Conservation (phyloP, 2,888 invertebrate genomes). For the Melanostoma scalare region DNA sequence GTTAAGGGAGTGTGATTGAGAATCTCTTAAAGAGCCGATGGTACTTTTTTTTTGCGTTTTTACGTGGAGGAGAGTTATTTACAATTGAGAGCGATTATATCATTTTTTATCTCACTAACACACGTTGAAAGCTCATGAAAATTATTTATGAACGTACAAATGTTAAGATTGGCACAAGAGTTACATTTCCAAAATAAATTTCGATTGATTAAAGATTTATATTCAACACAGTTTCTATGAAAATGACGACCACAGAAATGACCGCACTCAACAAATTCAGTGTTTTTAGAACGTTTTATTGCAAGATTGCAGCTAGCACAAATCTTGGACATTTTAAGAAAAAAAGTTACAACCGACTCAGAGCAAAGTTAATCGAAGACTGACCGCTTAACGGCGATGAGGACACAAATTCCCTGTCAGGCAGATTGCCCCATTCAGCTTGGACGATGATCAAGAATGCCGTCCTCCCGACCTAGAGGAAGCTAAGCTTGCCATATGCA, state of each 20-base stretch:
- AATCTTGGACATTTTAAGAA: slow-evolving; percentile 24
- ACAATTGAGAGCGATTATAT: too few relatives aligned
- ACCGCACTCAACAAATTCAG: slow-evolving; percentile 19
- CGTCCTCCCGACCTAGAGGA: too few relatives aligned
- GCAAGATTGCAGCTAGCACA: slow-evolving; percentile 21
- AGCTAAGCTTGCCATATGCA: too few relatives aligned
- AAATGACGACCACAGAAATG: slow-evolving; percentile 20
- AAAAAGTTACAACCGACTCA: neutral
- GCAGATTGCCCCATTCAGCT: too few relatives aligned
- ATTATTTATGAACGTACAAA: neutral
- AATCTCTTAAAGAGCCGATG: too few relatives aligned
- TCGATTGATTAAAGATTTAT: slow-evolving; percentile 6
- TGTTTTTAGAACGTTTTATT: slow-evolving; percentile 20
- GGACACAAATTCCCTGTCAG: too few relatives aligned
- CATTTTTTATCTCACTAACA: too few relatives aligned
- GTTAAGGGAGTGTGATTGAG: too few relatives aligned
- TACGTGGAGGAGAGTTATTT: too few relatives aligned
- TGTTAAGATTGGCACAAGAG: neutral
- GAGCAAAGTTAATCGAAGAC: slow-evolving; percentile 14
- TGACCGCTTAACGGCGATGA: too few relatives aligned
- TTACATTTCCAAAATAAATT: slow-evolving; percentile 21
- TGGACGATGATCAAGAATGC: too few relatives aligned
- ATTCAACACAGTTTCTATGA: slow-evolving; percentile 13
- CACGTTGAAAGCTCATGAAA: neutral
- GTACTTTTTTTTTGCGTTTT: too few relatives aligned